Conservation (phyloP, 2,113 vertebrate species). For the Cacatua alba region DNA sequence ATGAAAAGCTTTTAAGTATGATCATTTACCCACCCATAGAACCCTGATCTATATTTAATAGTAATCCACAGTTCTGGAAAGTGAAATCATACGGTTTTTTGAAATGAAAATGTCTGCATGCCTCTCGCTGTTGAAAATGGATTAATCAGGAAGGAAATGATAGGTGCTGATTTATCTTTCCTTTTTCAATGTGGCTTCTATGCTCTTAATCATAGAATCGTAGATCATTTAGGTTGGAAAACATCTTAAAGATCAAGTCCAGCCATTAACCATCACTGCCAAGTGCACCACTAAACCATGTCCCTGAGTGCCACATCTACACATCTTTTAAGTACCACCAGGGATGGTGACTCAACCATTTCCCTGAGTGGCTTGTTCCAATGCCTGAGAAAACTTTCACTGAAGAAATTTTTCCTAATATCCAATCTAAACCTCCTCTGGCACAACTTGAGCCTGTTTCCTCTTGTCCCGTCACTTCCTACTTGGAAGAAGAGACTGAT, state of each 20-base stretch:
- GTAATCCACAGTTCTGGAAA: neutral
- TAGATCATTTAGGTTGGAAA: neutral
- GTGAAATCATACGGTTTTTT: neutral
- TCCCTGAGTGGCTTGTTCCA: neutral
- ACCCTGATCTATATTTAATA: slow-evolving; percentile 8
- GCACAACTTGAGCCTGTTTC: neutral
- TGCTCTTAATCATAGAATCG: neutral
- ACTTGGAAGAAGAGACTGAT: neutral
- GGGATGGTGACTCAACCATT: neutral
- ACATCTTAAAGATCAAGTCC: neutral
- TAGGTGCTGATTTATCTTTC: neutral
- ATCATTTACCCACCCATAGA: neutral
- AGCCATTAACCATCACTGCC: neutral
- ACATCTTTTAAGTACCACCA: neutral
- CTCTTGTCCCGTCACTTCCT: neutral
- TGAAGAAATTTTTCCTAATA: neutral
- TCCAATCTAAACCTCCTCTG: neutral
- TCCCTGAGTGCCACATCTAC: neutral
- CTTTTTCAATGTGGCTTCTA: neutral
- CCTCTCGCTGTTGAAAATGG: neutral
- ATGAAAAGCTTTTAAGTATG: neutral
- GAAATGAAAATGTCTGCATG: neutral
- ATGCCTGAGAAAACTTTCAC: neutral
- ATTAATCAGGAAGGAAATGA: neutral
- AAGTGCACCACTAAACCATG: neutral